Base-by-base conservation (phyloP, 1,140 invertebrate genomes). In the Brevipalpus yothersi region DNA sequence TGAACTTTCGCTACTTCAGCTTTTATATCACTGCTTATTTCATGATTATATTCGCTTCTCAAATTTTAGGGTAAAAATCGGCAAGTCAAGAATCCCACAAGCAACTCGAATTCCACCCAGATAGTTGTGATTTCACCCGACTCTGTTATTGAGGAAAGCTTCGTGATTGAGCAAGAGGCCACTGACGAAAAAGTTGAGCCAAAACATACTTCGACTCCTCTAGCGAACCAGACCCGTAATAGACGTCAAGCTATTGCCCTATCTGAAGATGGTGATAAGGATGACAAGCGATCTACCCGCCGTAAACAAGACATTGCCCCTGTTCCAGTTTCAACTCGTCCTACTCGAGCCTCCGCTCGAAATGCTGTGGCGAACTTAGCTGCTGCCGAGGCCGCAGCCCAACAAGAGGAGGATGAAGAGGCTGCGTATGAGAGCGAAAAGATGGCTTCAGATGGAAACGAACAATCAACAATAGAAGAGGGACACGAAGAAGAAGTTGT, bases 401-500 rank as follows among this genome's bases (percentile, higher is more conserved):
- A 40, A 54, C 49, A 53, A 41, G 53, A 59, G 8, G 42, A 53
- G 8, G 58, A 59, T 10, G 31, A 56, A 13, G 21, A 60, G 10
- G 51, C 53, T n/a, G 39, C 41, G 4, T 23, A 60, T 23, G 59
- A 60, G n/a, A 41, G 17, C n/a, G 51, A 64, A 17, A 57, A 61
- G 0, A 65, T 65, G 11, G 40, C 4, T 55, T 31, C 23, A 55
- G 53, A 55, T 41, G 40, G 39, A 13, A 21, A 43, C 23, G 17
- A 17, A 17, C n/a, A 56, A 43, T 43, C 55, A 23, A 43, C n/a
- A 31, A 43, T 41, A n/a, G 21, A 19, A 51, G 49, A 51, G n/a
- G 21, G n/a, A 9, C 15, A n/a, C 51, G 61, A 49, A 42, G 65
- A 65, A 56, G 61, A 61, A 13, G 61, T 57, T 2, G 61, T 60